Base-by-base conservation (phyloP, 2,888 invertebrate genomes). In the Eucriotettix oculatus region DNA sequence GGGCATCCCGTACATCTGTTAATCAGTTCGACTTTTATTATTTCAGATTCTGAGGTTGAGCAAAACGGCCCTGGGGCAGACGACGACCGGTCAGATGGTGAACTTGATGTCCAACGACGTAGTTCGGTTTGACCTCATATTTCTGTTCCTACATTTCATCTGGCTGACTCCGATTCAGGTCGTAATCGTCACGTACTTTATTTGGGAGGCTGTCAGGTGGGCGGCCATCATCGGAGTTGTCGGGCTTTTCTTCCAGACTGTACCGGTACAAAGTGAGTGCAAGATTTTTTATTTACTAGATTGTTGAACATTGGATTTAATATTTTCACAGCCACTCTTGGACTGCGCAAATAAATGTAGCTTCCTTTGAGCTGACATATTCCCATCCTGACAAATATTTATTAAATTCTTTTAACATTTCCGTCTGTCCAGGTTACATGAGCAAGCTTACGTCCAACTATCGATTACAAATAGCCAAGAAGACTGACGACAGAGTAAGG, bases 211-310 rank as follows among this genome's bases (percentile, higher is more conserved):
- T 56, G 76, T 81, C 14, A 78, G 78, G 9, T 68, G 75, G 53
- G 76, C 83, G 0, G 78, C 81, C 16, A 66, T 86, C 40, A 78
- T 80, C 54, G 86, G 86, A 40, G 75, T 86, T 61, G 72, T 75
- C 10, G 74, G 83, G 1, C 76, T 86, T 57, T 71, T 73, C 1
- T 29, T 78, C 48, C 55, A 55, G 55, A 55, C 55, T 11, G 55
- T 55, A 11, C 55, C 55, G 9, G 55, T 55, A 11, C 55, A 55
- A 42, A 55, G 55, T 55, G 42, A 55, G 55, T 29, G 7, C 29
- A 29, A n/a, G 29, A 29, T 29, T 29, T 29, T 29, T 29, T 29
- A n/a, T n/a, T 29, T 29, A 5, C 29, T 29, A 2, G 7, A 29
- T 29, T n/a, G n/a, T n/a, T 29, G 3, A 29, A 29, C 29, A 29